These are phyloP conservation scores for Netelia melanura DNA, from an alignment of 2,888 invertebrate genomes.

Conservation along the genomic window DNA sequence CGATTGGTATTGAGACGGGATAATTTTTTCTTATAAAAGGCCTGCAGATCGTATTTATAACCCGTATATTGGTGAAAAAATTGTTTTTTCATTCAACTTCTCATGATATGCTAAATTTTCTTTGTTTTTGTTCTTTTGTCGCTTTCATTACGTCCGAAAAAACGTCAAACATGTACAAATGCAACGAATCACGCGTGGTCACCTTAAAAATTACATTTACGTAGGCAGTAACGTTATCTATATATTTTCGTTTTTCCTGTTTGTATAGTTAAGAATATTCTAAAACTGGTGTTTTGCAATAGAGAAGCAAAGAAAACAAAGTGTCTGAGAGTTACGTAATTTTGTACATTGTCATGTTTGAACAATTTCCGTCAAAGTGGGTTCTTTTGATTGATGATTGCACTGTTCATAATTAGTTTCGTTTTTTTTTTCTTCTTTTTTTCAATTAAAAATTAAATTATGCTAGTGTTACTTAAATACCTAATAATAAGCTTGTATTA, in stretches of 20 bases:
- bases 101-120: slow-evolving; percentile 60
- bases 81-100: slow-evolving; percentile 42
- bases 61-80: slow-evolving; percentile 79
- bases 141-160: slow-evolving; percentile 72
- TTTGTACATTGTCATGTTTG: slow-evolving; percentile 80
- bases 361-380: slow-evolving; percentile 73
- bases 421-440: slow-evolving; percentile 15
- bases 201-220: slow-evolving; percentile 79
- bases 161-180: slow-evolving; percentile 79
- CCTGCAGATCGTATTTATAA: slow-evolving; percentile 73
- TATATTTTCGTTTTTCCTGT: slow-evolving; percentile 69
- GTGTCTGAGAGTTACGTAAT: slow-evolving; percentile 73
- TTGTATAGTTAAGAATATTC: slow-evolving; percentile 74
- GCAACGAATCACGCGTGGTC: slow-evolving; percentile 79
- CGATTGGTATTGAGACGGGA: slow-evolving; percentile 31
- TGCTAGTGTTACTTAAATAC: slow-evolving; percentile 64
- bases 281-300: slow-evolving; percentile 79
- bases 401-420: slow-evolving; percentile 81
- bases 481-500: slow-evolving; percentile 77
- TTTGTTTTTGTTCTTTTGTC: slow-evolving; percentile 59
- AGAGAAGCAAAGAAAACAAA: slow-evolving; percentile 76
- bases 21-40: slow-evolving; percentile 57
- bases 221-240: slow-evolving; percentile 80
- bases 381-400: slow-evolving; percentile 79
- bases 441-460: slow-evolving; percentile 66